Conservation (phyloP, 2,888 invertebrate species). For the Aplocera efformata region DNA sequence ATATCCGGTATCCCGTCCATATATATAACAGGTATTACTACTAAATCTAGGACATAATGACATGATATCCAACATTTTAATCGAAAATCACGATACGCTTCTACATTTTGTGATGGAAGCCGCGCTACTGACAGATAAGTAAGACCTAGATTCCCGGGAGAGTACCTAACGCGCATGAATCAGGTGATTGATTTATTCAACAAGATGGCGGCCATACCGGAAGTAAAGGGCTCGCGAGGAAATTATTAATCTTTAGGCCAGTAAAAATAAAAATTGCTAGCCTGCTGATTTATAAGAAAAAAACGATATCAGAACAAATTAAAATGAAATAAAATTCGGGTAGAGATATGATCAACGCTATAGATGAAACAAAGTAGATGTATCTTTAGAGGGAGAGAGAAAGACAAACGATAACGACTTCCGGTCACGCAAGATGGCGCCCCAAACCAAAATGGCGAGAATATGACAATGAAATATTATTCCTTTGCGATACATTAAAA, state of each 20-base stretch:
- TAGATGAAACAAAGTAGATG: too few species aligned
- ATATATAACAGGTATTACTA: too few species aligned
- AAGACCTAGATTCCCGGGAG: conserved; percentile 4
- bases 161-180: conserved; percentile 38
- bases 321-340: too few species aligned
- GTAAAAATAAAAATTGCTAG: too few species aligned
- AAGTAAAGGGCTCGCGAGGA: background rate
- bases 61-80: too few species aligned
- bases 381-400: conserved; percentile 1
- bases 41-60: too few species aligned
- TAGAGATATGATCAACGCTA: too few species aligned
- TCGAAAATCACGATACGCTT: too few species aligned
- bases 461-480: background rate
- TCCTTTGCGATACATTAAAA: background rate
- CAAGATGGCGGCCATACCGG: conserved; percentile 12
- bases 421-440: background rate
- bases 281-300: too few species aligned
- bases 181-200: conserved; percentile 36
- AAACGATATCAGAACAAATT: too few species aligned
- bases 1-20: conserved; percentile 1
- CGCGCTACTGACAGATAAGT: too few species aligned
- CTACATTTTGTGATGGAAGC: too few species aligned
- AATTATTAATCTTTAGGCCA: conserved; percentile 1
- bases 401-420: background rate
- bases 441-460: conserved; percentile 1